Percentiles rank a stretch among this genome's conserved stretches.
phyloP scores from a whole-genome alignment of 2,888 invertebrate genomes.

The Eupithecia exiguata region DNA sequence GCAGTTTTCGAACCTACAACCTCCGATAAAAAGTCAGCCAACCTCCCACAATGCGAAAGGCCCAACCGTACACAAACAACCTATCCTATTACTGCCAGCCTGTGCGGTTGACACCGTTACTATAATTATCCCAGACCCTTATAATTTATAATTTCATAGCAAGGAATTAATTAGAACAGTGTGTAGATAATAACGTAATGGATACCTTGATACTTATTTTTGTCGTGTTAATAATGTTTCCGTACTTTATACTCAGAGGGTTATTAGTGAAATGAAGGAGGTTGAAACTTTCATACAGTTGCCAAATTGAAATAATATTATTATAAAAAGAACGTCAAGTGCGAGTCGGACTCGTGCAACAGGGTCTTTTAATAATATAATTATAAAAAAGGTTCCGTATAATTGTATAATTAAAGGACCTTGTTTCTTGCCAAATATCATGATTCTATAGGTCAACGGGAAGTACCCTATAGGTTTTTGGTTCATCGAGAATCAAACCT shows the following conservation, averaged over 20 bases:
- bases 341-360: too few relatives aligned
- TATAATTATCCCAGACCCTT: constrained; percentile 57
- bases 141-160: constrained; percentile 54
- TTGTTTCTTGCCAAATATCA: too few relatives aligned
- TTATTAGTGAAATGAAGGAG: too few relatives aligned
- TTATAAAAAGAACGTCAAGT: too few relatives aligned
- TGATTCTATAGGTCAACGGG: too few relatives aligned
- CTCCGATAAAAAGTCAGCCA: neutral
- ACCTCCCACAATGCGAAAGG: neutral
- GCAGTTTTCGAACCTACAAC: neutral
- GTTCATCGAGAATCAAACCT: too few relatives aligned
- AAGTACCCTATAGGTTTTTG: too few relatives aligned
- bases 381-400: too few relatives aligned
- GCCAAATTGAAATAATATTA: too few relatives aligned
- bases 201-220: neutral
- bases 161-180: constrained; percentile 24
- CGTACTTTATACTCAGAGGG: neutral
- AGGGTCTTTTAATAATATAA: too few relatives aligned
- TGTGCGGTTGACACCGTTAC: constrained; percentile 55
- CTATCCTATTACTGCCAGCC: constrained; percentile 32
- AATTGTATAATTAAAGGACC: too few relatives aligned
- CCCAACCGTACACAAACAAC: constrained; percentile 22
- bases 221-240: neutral
- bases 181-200: constrained; percentile 13
- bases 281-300: too few relatives aligned